Evolutionary conservation across 1,140 invertebrate species (phyloP), one percentile per base, ranked within the genome.

Genomic region (Procambarus virginalis): DNA sequence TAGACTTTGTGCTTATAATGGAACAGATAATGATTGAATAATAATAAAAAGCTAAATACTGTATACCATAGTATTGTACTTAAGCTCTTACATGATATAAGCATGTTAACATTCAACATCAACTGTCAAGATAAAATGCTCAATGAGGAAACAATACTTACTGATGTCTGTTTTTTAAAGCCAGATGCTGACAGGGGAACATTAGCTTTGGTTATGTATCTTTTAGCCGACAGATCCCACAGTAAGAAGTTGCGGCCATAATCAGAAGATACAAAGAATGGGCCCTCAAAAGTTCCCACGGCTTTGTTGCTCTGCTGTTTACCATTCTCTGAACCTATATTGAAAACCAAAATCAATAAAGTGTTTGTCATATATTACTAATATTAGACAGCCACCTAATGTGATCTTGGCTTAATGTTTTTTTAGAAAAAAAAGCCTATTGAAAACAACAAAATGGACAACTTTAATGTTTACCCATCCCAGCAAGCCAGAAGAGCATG

Each of bases 231-330:
- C 6, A 92, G n/a, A 58, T 92, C 88, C 91, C 91, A 92, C 68
- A 92, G 14, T 3, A 90, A 76, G 60, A 92, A 68, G 73, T 83
- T 90, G 46, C 91, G 83, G 2, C 84, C 87, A 73, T 86, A 81
- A 75, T 92, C 91, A n/a, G 91, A 90, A 0, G 91, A 90, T 12
- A 79, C 91, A 70, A 92, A 90, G 60, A 76, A 92, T 4, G 84
- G 91, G 9, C 91, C 88, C 0, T 55, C 14, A 46, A 17, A 64
- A 22, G 75, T 48, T 73, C 8, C 22, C 20, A 6, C 22, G 20
- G 68, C 20, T n/a, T 34, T 73, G 0, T 6, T 73, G 22, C 6
- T 73, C 22, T 34, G 68, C 68, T 34, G 22, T 4, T 10, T 73
- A 9, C 20, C 10, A 34, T 68, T 46, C 34, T 45, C n/a, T 17